These are phyloP conservation scores for Oscarella lobularis DNA, from an alignment of 37 sponge, comb jelly and placozoan genomes.

Conservation along the genomic window DNA sequence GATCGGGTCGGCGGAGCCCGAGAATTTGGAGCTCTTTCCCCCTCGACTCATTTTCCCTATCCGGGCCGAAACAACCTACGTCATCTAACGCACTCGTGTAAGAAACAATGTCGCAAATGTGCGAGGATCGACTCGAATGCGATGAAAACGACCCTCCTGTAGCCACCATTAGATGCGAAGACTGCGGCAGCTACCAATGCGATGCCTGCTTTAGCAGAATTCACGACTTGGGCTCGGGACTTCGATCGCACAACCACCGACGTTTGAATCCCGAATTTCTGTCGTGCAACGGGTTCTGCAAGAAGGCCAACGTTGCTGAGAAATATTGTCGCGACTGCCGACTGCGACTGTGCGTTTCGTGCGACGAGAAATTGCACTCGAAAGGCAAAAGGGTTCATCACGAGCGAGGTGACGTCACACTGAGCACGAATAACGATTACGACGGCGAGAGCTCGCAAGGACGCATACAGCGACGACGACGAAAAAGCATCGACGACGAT, in stretches of 20 bases:
- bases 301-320: conserved; percentile 14
- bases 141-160: too few species aligned
- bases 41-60: too few species aligned
- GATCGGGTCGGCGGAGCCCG: too few species aligned
- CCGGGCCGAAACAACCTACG: too few species aligned
- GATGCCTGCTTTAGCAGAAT: conserved; percentile 19
- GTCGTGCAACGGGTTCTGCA: conserved; percentile 32
- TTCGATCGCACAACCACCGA: conserved; percentile 9
- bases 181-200: conserved; percentile 50
- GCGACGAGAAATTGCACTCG: conserved; percentile 40
- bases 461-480: not conserved
- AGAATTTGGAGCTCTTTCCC: too few species aligned
- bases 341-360: conserved; percentile 24
- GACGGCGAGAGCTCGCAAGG: not conserved
- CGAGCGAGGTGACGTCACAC: not conserved
- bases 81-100: too few species aligned
- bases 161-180: conserved; percentile 24
- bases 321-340: conserved; percentile 29
- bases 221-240: conserved; percentile 16
- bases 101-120: too few species aligned
- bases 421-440: not conserved
- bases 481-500: not conserved
- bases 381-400: conserved; percentile 23
- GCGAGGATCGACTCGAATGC: too few species aligned
- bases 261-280: not conserved